Base-by-base conservation (phyloP, 2,888 invertebrate species). In the Tenthredo mesomela region DNA sequence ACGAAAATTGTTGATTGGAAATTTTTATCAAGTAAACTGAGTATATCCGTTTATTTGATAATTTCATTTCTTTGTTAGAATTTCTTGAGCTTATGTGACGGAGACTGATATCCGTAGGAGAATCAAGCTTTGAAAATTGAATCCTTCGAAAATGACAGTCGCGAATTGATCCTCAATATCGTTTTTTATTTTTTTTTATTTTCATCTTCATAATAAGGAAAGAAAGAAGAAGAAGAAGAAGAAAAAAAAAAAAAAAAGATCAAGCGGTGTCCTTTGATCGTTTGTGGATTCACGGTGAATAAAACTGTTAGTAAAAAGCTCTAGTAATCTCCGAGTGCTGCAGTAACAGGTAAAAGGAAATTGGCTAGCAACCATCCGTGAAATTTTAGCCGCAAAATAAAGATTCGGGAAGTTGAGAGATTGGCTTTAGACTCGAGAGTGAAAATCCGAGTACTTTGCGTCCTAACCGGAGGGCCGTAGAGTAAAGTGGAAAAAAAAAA, bases 301-400 rank as follows among this genome's bases (percentile, higher is more conserved):
- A 61, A 21, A 61, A 12, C 61, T 12, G 10, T 61, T 21, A 21
- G 61, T 61, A 25, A 61, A 61, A 61, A 61, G 61, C 25, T 61
- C 61, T 7, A 9, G 61, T 61, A 25, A 61, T 61, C 3, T 61
- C 61, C 61, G 61, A 61, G 12, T 25, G 61, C 25, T 25, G 61
- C 25, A 61, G 25, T 61, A 61, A 61, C n/a, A 54, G 61, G 61
- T 61, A 67, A 15, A 67, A 33, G 33, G 33, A 33, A 67, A 67
- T 33, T 33, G 33, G 33, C 67, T 33, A 18, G 15, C 25, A n/a
- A 73, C 43, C 40, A 73, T 73, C 73, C 73, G 73, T 73, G 73
- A 73, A 73, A 73, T 73, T 73, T 73, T 21, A 21, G 43, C 73
- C 73, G 25, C 43, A 43, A 73, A 40, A 73, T 40, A 73, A 73